phyloP scores from a whole-genome alignment of 2,113 vertebrate genomes.

The Phyllopteryx taeniolatus region DNA sequence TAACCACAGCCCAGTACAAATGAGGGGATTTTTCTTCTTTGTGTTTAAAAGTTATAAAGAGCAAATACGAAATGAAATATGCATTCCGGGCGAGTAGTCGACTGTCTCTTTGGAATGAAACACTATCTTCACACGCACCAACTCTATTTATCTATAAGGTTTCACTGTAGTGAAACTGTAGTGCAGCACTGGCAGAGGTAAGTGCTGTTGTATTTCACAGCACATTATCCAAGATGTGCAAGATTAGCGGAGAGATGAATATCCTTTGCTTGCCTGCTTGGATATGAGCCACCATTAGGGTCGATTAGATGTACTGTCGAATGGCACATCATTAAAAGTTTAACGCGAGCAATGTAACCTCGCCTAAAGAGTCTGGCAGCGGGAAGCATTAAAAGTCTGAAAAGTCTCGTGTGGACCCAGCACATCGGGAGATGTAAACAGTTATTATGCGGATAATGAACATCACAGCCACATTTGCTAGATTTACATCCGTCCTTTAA shows the following conservation, averaged over 20 bases:
- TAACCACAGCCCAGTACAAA: too few relatives aligned
- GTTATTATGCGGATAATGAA: conserved; percentile 23
- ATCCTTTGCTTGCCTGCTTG: background rate
- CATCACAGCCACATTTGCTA: background rate
- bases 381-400: conserved; percentile 3
- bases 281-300: background rate
- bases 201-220: background rate
- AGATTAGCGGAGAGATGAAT: background rate
- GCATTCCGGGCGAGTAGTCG: too few relatives aligned
- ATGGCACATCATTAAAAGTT: background rate
- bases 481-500: conserved; percentile 28
- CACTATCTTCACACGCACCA: too few relatives aligned
- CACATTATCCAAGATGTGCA: background rate
- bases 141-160: background rate
- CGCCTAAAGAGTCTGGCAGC: background rate
- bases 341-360: background rate
- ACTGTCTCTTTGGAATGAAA: too few relatives aligned
- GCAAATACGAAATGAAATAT: too few relatives aligned
- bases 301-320: background rate
- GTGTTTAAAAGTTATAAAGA: too few relatives aligned
- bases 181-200: background rate
- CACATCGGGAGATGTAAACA: conserved; percentile 14
- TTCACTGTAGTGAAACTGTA: background rate
- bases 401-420: conserved; percentile 1
- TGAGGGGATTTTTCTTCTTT: too few relatives aligned